Evolutionary conservation across 37 sponge, comb jelly and placozoan species (phyloP).

Genomic region (Chondrosia reniformis): DNA sequence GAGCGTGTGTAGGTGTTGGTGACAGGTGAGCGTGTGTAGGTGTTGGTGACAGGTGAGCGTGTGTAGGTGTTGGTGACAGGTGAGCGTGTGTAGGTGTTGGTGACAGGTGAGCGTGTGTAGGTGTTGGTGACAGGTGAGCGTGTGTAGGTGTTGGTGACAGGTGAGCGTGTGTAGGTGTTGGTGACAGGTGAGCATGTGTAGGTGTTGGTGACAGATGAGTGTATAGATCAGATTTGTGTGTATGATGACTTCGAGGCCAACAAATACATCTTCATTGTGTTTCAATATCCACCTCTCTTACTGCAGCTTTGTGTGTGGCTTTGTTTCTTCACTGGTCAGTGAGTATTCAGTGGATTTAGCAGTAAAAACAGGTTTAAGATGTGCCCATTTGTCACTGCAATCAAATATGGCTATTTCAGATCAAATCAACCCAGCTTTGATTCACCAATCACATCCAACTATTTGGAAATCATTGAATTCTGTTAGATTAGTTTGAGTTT

Average conservation of each 20-base stretch:
- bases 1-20: conserved; percentile 48
- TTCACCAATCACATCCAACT: too few relatives aligned
- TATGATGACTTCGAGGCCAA: too few relatives aligned
- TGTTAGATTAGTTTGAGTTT: too few relatives aligned
- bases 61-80: conserved; percentile 83
- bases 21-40: conserved; percentile 70
- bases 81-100: conserved; percentile 63
- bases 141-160: conserved; percentile 80
- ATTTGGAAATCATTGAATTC: too few relatives aligned
- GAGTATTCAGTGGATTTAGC: conserved; percentile 44
- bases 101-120: conserved; percentile 63
- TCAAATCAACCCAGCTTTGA: too few relatives aligned
- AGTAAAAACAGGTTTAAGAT: conserved; percentile 60
- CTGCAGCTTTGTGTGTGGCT: conserved; percentile 76
- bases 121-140: conserved; percentile 81
- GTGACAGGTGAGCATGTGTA: conserved; percentile 61
- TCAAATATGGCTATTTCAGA: conserved; percentile 34
- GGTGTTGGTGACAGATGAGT: background rate
- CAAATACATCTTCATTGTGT: background rate
- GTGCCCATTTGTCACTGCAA: conserved; percentile 62
- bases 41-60: conserved; percentile 76
- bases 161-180: conserved; percentile 61
- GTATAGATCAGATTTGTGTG: background rate
- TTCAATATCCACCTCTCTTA: background rate
- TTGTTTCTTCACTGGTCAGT: conserved; percentile 29